Base-by-base conservation (phyloP, 2,888 invertebrate species). In the Pristionchus arcanus region DNA sequence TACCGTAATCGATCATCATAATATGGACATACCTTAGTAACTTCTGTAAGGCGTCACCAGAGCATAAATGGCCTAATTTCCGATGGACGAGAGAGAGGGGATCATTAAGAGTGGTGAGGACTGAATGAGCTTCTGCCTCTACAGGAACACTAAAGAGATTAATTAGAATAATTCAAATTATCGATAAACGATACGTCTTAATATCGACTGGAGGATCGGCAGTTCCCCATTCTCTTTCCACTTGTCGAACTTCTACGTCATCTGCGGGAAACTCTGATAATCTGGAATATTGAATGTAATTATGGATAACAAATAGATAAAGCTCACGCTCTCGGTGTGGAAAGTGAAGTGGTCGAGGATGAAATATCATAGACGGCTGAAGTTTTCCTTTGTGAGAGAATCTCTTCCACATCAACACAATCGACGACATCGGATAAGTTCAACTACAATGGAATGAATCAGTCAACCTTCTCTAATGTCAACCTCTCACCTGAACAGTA, bases 231-330 rank as follows among this genome's bases (percentile, higher is more conserved):
- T 91, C 91, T 55, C 91, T 55, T 25, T 63, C 83, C 34, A 92
- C 90, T 68, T 77, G 63, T 21, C 90, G 86, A 21, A 94, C 92
- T 68, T 94, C 93, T n/a, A 94, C 91, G 81, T 94, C 94, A 86
- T 94, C 94, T 49, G 93, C 90, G 0, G 93, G 93, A 88, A 94
- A 94, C 89, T 94, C 94, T 37, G 91, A 90, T 34, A 93, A 90
- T 87, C 92, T 92, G 81, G 86, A 49, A 9, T 19, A 3, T 16
- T 83, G 42, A 37, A 34, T 74, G 21, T 59, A 5, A n/a, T n/a
- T 28, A 16, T 16, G 4, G 81, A 37, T 11, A 37, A 86, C 55
- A 11, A n/a, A 59, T 34, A 86, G 55, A 37, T 31, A 15, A 59
- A 31, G 28, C 42, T 66, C 19, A 68, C 55, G 63, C 71, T 83